These are phyloP conservation scores for Hestina assimilis DNA, from an alignment of 1,140 invertebrate species.

Conservation along the genomic window DNA sequence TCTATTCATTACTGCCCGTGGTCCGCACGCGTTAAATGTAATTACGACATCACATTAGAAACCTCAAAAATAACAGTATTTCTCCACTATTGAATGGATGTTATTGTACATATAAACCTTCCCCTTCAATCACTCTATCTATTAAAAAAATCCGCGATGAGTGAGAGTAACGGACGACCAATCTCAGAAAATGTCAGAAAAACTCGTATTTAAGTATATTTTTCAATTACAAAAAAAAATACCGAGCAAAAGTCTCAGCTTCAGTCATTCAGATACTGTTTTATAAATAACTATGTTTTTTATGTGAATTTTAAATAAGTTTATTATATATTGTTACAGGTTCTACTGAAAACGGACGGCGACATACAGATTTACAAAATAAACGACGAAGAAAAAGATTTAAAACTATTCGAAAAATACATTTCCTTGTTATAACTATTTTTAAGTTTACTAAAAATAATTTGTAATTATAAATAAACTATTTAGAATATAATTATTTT, in stretches of 20 bases:
- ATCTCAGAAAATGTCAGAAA: no score
- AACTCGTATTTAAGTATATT: background rate
- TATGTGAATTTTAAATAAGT: background rate
- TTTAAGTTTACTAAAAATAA: background rate
- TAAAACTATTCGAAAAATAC: constrained; percentile 19
- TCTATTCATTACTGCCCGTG: no score
- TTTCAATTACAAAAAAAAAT: background rate
- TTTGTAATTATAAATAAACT: background rate
- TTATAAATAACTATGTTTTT: background rate
- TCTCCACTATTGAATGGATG: no score
- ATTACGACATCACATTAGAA: no score
- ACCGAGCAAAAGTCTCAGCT: background rate
- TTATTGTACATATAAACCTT: no score
- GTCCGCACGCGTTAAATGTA: no score
- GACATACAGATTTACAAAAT: constrained; percentile 22
- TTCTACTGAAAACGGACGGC: constrained; percentile 7
- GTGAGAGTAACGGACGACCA: no score
- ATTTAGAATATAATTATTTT: background rate
- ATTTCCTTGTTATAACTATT: constrained; percentile 10
- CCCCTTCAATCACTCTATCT: no score
- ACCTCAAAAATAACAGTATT: no score
- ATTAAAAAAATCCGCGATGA: no score
- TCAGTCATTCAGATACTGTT: background rate
- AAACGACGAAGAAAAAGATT: constrained; percentile 1
- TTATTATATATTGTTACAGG: constrained; percentile 5